These are phyloP conservation scores for Garra rufa DNA, from an alignment of 2,113 vertebrate species.

Conservation along the genomic window DNA sequence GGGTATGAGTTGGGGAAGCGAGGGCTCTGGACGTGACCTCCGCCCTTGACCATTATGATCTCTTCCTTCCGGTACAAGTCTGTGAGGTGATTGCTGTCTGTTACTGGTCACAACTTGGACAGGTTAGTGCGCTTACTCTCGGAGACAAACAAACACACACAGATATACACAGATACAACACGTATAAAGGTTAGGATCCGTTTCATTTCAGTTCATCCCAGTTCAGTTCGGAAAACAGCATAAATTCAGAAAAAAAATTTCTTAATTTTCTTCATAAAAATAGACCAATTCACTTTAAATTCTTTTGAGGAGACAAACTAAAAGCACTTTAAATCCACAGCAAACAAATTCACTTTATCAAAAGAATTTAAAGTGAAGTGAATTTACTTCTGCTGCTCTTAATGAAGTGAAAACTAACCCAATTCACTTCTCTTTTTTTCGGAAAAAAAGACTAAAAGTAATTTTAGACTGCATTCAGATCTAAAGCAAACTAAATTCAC, in stretches of 20 bases:
- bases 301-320: background rate
- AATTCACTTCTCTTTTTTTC: too few species aligned
- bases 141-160: slow-evolving; percentile 62
- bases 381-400: background rate
- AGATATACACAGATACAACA: slow-evolving; percentile 26
- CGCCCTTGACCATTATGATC: slow-evolving; percentile 82
- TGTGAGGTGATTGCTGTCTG: slow-evolving; percentile 94
- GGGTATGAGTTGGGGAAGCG: slow-evolving; percentile 95
- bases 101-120: slow-evolving; percentile 91
- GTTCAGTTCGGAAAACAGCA: background rate
- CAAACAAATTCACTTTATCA: background rate
- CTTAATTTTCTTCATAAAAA: background rate
- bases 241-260: background rate
- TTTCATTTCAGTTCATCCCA: slow-evolving; percentile 1
- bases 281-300: background rate
- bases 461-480: too few species aligned
- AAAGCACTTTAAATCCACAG: background rate
- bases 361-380: background rate
- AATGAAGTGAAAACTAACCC: too few species aligned
- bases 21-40: slow-evolving; percentile 88
- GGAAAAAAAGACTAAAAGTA: too few species aligned
- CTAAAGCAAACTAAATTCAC: too few species aligned
- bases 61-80: slow-evolving; percentile 95
- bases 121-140: slow-evolving; percentile 85
- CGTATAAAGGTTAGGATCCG: background rate